Conservation (phyloP, 2,888 invertebrate genomes). For the Amphipyra berbera region DNA sequence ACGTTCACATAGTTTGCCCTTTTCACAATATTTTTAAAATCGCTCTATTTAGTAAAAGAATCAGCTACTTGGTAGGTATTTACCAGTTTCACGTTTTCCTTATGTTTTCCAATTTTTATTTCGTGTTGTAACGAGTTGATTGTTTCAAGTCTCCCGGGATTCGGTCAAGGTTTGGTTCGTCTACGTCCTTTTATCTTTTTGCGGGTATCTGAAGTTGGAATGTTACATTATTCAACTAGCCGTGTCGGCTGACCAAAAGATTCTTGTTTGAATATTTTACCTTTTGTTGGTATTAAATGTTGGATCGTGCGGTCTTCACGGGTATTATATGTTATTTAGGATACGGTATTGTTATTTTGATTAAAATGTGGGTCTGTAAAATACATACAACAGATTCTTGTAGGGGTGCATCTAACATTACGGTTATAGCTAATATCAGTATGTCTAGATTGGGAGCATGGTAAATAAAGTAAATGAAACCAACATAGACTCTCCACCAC, state of each 20-base stretch:
- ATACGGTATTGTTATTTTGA: not conserved
- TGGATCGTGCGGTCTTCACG: not conserved
- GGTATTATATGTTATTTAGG: constrained; percentile 1
- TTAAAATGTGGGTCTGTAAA: not conserved
- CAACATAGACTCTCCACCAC: too few species aligned
- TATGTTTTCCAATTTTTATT: constrained; percentile 23
- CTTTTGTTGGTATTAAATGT: constrained; percentile 8
- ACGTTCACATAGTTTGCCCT: too few species aligned
- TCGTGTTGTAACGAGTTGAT: constrained; percentile 13
- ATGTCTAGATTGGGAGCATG: too few species aligned
- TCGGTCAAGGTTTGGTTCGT: constrained; percentile 13
- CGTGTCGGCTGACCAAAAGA: constrained; percentile 16
- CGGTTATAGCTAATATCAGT: too few species aligned
- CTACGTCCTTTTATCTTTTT: constrained; percentile 39
- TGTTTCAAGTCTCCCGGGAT: constrained; percentile 17
- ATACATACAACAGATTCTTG: too few species aligned
- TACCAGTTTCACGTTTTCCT: constrained; percentile 2
- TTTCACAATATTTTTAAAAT: too few species aligned
- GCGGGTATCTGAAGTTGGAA: constrained; percentile 12
- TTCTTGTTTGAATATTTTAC: constrained; percentile 42
- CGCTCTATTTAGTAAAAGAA: too few species aligned
- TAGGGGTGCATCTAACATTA: too few species aligned
- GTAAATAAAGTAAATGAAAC: too few species aligned
- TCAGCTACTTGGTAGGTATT: too few species aligned
- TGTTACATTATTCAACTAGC: constrained; percentile 40